Conservation (phyloP, 2,113 vertebrate genomes). For the Microcebus ravelobensis region DNA sequence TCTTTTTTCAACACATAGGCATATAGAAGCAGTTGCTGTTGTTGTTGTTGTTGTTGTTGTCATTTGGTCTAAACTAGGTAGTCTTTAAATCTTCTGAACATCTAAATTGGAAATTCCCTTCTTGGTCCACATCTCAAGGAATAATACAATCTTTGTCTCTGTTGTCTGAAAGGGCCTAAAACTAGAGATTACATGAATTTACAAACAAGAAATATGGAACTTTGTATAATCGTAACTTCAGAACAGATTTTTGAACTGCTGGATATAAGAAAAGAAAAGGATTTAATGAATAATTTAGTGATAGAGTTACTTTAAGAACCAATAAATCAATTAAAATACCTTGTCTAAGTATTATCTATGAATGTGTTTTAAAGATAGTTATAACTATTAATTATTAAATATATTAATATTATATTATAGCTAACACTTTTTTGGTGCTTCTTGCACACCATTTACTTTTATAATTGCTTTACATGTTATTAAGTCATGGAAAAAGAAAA, state of each 20-base stretch:
- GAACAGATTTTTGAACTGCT: neutral
- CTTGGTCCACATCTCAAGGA: neutral
- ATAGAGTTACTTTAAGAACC: neutral
- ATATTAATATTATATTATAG: neutral
- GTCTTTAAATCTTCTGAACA: conserved; percentile 45
- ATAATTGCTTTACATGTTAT: neutral
- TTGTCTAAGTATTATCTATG: neutral
- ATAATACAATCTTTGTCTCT: neutral
- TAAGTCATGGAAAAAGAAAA: neutral
- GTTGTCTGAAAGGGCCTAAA: neutral
- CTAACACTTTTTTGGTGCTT: neutral
- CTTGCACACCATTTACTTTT: neutral
- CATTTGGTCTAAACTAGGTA: neutral
- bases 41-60: neutral
- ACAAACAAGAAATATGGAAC: neutral
- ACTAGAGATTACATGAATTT: neutral
- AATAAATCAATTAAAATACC: neutral
- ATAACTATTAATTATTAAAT: neutral
- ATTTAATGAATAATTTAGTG: neutral
- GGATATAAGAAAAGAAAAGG: neutral
- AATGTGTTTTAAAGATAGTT: neutral
- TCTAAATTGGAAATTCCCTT: conserved; percentile 25
- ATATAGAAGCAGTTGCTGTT: neutral
- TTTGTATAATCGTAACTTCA: neutral
- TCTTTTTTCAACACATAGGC: neutral